Evolutionary conservation across 2,113 vertebrate genomes (phyloP).

Genomic region (Pituophis catenifer): DNA sequence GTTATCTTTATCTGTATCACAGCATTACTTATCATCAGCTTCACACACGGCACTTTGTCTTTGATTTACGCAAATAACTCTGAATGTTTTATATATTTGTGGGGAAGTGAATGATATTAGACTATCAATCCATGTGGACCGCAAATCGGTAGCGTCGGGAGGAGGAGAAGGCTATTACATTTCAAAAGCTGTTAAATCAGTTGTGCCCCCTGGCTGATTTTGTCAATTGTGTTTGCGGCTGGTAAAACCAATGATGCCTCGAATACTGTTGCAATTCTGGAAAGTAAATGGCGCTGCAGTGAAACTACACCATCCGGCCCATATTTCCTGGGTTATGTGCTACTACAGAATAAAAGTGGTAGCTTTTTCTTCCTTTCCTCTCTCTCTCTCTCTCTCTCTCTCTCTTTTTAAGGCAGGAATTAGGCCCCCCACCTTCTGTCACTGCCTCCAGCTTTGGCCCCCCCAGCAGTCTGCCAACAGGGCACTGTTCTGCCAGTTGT

Average conservation of each 20-base stretch:
- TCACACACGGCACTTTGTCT: slow-evolving; percentile 49
- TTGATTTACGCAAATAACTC: slow-evolving; percentile 60
- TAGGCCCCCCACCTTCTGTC: slow-evolving; percentile 86
- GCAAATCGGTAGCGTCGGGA: slow-evolving; percentile 34
- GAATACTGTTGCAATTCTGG: slow-evolving; percentile 63
- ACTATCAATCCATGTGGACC: slow-evolving; percentile 67
- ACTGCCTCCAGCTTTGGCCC: slow-evolving; percentile 85
- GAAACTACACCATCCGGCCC: slow-evolving; percentile 63
- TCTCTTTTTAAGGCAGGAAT: slow-evolving; percentile 43
- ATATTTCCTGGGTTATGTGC: slow-evolving; percentile 70
- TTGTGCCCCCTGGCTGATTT: slow-evolving; percentile 75
- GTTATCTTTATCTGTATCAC: slow-evolving; percentile 34
- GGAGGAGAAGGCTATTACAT: slow-evolving; percentile 70
- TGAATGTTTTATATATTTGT: slow-evolving; percentile 55
- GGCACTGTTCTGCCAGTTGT: slow-evolving; percentile 95
- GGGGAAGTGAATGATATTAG: slow-evolving; percentile 63
- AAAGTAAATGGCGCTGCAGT: slow-evolving; percentile 73
- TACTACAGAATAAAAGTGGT: slow-evolving; percentile 71
- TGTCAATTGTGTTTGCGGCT: slow-evolving; percentile 74
- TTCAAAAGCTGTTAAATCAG: slow-evolving; percentile 76
- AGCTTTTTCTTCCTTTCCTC: slow-evolving; percentile 36
- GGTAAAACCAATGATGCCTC: slow-evolving; percentile 68
- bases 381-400: too few species aligned
- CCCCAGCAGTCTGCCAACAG: slow-evolving; percentile 91
- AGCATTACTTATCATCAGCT: slow-evolving; percentile 45